Conservation (phyloP, 1,140 invertebrate species). For the Parasteatoda tepidariorum region DNA sequence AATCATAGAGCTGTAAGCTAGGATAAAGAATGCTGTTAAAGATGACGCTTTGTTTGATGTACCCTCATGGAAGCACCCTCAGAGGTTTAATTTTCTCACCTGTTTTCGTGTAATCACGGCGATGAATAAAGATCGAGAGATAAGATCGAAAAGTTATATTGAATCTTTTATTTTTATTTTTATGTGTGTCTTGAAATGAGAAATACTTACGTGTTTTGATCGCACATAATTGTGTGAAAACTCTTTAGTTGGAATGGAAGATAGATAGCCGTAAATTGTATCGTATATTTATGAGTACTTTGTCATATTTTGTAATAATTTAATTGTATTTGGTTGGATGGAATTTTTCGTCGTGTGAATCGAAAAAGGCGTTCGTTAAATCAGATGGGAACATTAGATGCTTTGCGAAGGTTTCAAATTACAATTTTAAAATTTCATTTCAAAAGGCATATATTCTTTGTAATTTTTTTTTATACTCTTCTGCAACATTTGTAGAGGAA, state of each 20-base stretch:
- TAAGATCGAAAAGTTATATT: slow-evolving; percentile 12
- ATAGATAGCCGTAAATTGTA: background rate
- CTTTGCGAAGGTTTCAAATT: too few relatives aligned
- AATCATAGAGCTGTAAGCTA: slow-evolving; percentile 19
- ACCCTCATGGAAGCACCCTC: background rate
- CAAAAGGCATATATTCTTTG: too few relatives aligned
- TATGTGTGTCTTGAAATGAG: background rate
- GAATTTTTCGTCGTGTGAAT: too few relatives aligned
- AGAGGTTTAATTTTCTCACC: slow-evolving; percentile 48
- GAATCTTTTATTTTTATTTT: background rate
- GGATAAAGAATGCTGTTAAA: slow-evolving; percentile 25
- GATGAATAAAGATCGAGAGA: background rate
- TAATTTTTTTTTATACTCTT: too few relatives aligned
- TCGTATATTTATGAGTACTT: background rate
- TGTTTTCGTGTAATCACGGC: slow-evolving; percentile 13
- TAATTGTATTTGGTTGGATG: too few relatives aligned
- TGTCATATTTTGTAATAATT: background rate
- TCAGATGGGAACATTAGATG: too few relatives aligned
- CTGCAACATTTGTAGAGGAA: too few relatives aligned
- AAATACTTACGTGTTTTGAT: background rate
- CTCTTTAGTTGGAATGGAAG: background rate
- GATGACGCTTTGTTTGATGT: slow-evolving; percentile 40
- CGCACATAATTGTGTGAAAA: background rate
- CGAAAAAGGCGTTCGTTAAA: too few relatives aligned
- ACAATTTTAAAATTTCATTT: too few relatives aligned